phyloP scores from a whole-genome alignment of 2,888 invertebrate species.

The Agonum fuliginosum region DNA sequence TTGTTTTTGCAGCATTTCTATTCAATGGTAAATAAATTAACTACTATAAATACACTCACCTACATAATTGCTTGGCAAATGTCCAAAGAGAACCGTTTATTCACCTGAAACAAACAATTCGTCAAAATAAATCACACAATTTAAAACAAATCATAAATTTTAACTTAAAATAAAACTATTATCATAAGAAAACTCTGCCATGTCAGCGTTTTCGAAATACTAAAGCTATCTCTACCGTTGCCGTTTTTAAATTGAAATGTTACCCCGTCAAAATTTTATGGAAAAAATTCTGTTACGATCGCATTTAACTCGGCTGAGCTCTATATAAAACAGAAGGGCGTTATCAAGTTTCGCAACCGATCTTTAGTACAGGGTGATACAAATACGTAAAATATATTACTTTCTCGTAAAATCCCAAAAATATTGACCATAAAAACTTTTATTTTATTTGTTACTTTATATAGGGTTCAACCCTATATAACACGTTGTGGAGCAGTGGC shows the following conservation, averaged over 20 bases:
- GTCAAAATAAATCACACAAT: neutral
- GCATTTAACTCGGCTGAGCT: too few relatives aligned
- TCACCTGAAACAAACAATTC: constrained; percentile 27
- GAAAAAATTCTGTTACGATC: neutral
- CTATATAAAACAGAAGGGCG: constrained; percentile 13
- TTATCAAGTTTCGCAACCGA: neutral
- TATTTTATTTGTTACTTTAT: constrained; percentile 41
- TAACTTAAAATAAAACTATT: too few relatives aligned
- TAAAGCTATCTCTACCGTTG: neutral
- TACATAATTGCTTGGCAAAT: neutral
- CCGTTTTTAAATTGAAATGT: constrained; percentile 21
- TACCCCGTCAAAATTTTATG: constrained; percentile 6
- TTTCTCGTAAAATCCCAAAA: constrained; percentile 33
- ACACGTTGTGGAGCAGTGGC: neutral
- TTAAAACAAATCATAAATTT: neutral
- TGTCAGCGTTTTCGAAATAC: neutral
- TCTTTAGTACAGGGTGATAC: constrained; percentile 29
- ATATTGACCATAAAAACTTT: constrained; percentile 45
- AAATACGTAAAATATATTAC: constrained; percentile 45
- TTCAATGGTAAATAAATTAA: neutral
- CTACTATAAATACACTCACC: constrained; percentile 22
- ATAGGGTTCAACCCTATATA: neutral
- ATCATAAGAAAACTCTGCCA: too few relatives aligned
- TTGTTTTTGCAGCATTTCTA: neutral
- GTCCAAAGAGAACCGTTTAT: neutral